These are phyloP conservation scores for Phainopepla nitens DNA, from an alignment of 2,113 vertebrate genomes.

Conservation along the genomic window DNA sequence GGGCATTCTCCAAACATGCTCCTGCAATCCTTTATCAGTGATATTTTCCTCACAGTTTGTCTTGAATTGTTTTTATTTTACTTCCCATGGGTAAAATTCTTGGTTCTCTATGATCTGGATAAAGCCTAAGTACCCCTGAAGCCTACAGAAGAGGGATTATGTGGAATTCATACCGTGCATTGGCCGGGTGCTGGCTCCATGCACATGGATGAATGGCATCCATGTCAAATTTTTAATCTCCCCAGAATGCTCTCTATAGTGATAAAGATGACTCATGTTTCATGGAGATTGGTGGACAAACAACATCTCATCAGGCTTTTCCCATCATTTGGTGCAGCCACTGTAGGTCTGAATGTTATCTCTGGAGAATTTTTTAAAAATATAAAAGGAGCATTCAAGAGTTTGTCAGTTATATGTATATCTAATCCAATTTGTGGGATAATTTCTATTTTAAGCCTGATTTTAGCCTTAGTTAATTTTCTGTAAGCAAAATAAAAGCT, in stretches of 20 bases:
- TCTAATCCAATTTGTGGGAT: conserved; percentile 13
- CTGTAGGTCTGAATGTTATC: background rate
- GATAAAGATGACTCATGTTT: conserved; percentile 33
- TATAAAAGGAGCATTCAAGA: background rate
- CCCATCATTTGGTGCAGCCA: conserved; percentile 33
- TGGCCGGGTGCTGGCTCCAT: background rate
- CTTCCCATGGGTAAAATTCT: conserved; percentile 47
- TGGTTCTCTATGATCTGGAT: background rate
- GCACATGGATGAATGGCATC: conserved; percentile 33
- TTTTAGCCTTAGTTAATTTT: conserved; percentile 12
- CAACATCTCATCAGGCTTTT: conserved; percentile 34
- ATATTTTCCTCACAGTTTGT: conserved; percentile 10
- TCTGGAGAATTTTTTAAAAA: background rate
- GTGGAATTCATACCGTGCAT: background rate
- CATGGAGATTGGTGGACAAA: background rate
- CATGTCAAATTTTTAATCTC: conserved; percentile 30
- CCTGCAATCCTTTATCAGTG: background rate
- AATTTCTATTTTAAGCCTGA: conserved; percentile 18
- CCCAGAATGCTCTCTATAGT: background rate
- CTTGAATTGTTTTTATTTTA: conserved; percentile 39
- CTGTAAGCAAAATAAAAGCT: conserved; percentile 19
- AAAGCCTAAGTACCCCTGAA: background rate
- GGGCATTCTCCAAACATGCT: background rate
- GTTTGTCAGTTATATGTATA: background rate
- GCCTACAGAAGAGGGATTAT: conserved; percentile 33